Evolutionary conservation across 2,888 invertebrate genomes (phyloP).

Genomic region (Oscheius onirici): DNA sequence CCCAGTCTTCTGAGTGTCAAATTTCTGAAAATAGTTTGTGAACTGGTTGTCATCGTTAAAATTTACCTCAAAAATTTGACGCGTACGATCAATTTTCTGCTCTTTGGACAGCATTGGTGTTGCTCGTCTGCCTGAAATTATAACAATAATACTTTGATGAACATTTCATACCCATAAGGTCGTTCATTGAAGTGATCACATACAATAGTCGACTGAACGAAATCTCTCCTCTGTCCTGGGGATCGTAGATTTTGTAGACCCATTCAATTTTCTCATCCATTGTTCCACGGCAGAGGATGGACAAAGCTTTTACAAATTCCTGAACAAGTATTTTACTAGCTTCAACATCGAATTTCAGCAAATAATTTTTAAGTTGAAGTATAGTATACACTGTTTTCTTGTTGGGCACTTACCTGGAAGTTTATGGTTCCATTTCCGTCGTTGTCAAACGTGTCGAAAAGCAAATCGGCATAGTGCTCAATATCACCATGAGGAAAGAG

Average conservation of each 20-base stretch:
- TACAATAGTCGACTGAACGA: slow-evolving; percentile 65
- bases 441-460: slow-evolving; percentile 66
- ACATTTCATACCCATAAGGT: slow-evolving; percentile 56
- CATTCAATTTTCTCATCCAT: slow-evolving; percentile 67
- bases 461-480: slow-evolving; percentile 65
- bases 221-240: slow-evolving; percentile 58
- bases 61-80: slow-evolving; percentile 52
- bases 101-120: slow-evolving; percentile 52
- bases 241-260: slow-evolving; percentile 67
- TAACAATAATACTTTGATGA: background rate
- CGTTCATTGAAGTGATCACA: slow-evolving; percentile 66
- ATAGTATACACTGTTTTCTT: background rate
- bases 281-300: slow-evolving; percentile 62
- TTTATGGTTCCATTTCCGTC: slow-evolving; percentile 66
- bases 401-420: slow-evolving; percentile 53
- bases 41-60: background rate
- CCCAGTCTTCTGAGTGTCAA: slow-evolving; percentile 58
- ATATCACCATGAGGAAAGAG: slow-evolving; percentile 67
- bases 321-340: no score
- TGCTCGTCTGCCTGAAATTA: slow-evolving; percentile 54
- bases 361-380: no score
- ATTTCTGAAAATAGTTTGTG: slow-evolving; percentile 54
- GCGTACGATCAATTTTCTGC: slow-evolving; percentile 50
- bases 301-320: slow-evolving; percentile 66
- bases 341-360: no score